Evolutionary conservation across 2,888 invertebrate species (phyloP).

Genomic region (Tenthredo notha): DNA sequence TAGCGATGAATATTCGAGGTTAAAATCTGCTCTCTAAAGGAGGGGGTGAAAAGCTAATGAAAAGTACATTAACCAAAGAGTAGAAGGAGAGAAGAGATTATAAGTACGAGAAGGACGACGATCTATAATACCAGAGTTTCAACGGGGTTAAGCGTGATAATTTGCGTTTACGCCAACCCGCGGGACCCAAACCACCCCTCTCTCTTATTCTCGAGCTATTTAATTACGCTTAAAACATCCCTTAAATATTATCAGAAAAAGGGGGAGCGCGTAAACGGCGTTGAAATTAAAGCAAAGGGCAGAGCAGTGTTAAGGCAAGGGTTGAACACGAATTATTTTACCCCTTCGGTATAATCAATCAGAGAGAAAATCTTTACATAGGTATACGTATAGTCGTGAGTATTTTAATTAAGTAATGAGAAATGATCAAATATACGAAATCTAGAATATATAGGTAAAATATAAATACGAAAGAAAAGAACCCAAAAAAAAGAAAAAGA

Average conservation of each 20-base stretch:
- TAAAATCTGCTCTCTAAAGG: constrained; percentile 60
- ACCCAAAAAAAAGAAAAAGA: background rate
- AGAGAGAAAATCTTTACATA: background rate
- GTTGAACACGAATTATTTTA: constrained; percentile 64
- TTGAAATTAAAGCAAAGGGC: constrained; percentile 56
- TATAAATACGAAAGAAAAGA: background rate
- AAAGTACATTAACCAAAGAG: constrained; percentile 75
- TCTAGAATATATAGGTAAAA: background rate
- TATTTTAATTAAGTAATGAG: too few species aligned
- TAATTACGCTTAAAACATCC: constrained; percentile 77
- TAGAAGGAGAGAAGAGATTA: constrained; percentile 59
- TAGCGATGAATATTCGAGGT: constrained; percentile 75
- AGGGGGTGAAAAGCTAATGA: constrained; percentile 74
- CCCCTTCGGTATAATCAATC: background rate
- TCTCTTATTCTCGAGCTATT: constrained; percentile 71
- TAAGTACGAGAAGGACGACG: constrained; percentile 39
- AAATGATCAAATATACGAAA: too few species aligned
- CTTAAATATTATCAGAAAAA: constrained; percentile 75
- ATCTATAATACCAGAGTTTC: constrained; percentile 1
- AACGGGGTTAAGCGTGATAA: constrained; percentile 75
- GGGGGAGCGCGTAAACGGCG: constrained; percentile 59
- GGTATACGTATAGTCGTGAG: too few species aligned
- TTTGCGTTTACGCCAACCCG: constrained; percentile 70
- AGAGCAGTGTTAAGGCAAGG: constrained; percentile 61
- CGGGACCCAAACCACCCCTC: constrained; percentile 56